Evolutionary conservation across 2,888 invertebrate genomes (phyloP), one percentile per base, ranked within the genome.

Genomic region (Dryobota labecula): DNA sequence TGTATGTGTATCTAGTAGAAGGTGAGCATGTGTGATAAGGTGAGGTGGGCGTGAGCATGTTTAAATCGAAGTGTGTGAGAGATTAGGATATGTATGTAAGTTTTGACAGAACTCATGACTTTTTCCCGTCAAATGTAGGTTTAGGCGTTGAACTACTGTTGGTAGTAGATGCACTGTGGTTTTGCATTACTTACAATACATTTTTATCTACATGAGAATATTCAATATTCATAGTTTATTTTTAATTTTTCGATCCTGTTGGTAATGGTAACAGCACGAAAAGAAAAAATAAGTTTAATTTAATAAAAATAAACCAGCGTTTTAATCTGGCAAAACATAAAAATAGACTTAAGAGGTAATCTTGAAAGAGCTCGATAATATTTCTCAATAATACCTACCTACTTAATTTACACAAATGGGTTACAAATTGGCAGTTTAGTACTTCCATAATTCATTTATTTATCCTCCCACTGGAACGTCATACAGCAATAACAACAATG

Each of bases 231-330:
- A 43, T 43, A 60, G 8, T 8, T 60, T 68, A 53, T 68, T 53
- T 78, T 79, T 70, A 54, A 33, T 6, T 43, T 45, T 1, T 24
- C 20, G 13, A 82, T 82, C 71, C 82, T 65, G 71, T 64, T 82
- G 9, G 20, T 62, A 71, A 82, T 71, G 63, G n/a, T 33, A 24
- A 51, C 11, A 45, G 62, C 78, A 82, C 51, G 67, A 67, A 49
- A 49, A 41, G 9, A 18, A 53, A 68, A 65, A 49, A 43, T 15
- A 13, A 24, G 1, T 13, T 8, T n/a, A 49, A 30, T 33, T 51
- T 27, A 30, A 36, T 38, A 43, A 47, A 65, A 47, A 27, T n/a
- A 36, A 36, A 2, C 15, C 49, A 57, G 1, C 11, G 1, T 24
- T 51, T 33, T 20, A 15, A 2, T 24, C 7, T 5, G 20, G 3